Conservation (phyloP, 2,888 invertebrate species). For the Danaus chrysippus region DNA sequence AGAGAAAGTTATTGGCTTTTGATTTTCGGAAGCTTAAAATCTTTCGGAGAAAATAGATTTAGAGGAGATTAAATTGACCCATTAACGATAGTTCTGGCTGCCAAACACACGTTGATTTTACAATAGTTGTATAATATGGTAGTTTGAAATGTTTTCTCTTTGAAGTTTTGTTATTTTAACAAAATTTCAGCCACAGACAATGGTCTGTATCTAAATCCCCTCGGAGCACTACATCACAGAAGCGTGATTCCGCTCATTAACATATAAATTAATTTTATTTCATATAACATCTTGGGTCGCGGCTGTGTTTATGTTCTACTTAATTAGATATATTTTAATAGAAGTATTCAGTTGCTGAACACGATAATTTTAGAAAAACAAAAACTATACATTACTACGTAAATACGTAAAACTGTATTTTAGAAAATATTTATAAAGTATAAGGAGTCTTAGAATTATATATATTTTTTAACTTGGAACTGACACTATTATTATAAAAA, state of each 20-base stretch:
- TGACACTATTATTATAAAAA: no score
- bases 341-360: background rate
- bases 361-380: background rate
- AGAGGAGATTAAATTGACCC: no score
- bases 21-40: constrained; percentile 2
- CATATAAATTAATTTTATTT: constrained; percentile 42
- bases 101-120: no score
- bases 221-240: constrained; percentile 36
- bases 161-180: background rate
- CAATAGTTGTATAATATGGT: no score
- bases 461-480: no score
- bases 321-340: constrained; percentile 7
- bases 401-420: no score
- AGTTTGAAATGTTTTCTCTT: constrained; percentile 2
- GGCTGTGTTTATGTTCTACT: constrained; percentile 15
- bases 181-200: background rate
- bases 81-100: no score
- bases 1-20: constrained; percentile 8
- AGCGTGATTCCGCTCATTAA: constrained; percentile 34
- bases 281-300: constrained; percentile 29
- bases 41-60: no score
- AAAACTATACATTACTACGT: background rate
- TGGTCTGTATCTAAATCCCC: constrained; percentile 30
- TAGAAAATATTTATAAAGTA: no score
- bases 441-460: no score